phyloP scores from a whole-genome alignment of 2,113 vertebrate species.

The Seriola aureovittata region DNA sequence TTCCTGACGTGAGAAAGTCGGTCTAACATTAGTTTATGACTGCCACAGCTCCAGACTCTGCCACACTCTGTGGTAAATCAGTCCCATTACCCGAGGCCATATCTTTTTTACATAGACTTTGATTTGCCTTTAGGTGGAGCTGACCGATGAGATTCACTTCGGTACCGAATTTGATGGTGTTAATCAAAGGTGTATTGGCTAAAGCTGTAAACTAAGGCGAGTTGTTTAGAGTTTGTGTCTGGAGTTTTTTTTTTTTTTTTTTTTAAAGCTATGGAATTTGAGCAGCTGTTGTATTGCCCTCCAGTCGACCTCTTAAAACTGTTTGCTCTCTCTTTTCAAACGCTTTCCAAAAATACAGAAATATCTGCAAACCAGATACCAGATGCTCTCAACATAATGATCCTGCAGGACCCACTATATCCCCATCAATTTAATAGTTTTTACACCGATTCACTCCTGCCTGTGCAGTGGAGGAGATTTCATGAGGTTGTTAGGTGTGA shows the following conservation, averaged over 20 bases:
- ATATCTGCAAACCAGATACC: conserved; percentile 8
- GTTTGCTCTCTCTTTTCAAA: conserved; percentile 25
- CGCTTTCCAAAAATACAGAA: conserved; percentile 10
- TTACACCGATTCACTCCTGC: background rate
- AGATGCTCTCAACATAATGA: background rate
- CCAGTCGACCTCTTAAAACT: conserved; percentile 31
- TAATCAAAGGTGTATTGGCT: background rate
- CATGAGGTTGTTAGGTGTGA: background rate
- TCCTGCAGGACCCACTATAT: background rate
- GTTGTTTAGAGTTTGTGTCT: conserved; percentile 1
- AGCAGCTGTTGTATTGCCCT: conserved; percentile 51
- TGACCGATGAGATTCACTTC: background rate
- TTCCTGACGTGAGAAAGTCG: background rate
- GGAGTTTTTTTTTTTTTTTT: background rate
- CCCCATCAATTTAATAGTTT: background rate
- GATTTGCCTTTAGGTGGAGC: background rate
- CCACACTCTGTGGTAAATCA: conserved; percentile 8
- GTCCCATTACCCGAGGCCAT: conserved; percentile 26
- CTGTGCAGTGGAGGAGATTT: background rate
- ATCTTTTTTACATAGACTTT: background rate
- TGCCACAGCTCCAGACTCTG: conserved; percentile 13
- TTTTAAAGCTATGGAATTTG: conserved; percentile 24
- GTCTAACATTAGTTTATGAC: conserved; percentile 7
- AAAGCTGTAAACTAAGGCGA: background rate
- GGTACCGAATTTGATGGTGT: background rate